phyloP scores from a whole-genome alignment of 1,140 invertebrate species.

The Macrotrachela quadricornifera region DNA sequence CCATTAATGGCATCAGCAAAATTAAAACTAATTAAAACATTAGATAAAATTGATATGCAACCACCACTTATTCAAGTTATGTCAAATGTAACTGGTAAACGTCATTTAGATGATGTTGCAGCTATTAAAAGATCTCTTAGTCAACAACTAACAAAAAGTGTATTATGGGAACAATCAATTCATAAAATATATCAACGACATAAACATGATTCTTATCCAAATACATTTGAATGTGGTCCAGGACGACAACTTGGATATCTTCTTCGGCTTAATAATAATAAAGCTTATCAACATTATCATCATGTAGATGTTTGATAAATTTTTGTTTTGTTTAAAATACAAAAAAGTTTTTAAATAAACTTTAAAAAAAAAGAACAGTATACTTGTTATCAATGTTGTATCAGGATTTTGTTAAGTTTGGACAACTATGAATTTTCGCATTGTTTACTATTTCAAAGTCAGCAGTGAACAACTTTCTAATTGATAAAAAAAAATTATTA shows the following conservation, averaged over 20 bases:
- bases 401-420: too few species aligned
- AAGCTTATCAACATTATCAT: constrained; percentile 36
- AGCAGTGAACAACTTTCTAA: too few species aligned
- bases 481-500: too few species aligned
- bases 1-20: constrained; percentile 56
- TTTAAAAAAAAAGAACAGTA: too few species aligned
- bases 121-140: constrained; percentile 33
- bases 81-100: too few species aligned
- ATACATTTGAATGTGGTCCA: constrained; percentile 66
- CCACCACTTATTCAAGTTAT: constrained; percentile 39
- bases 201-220: constrained; percentile 44
- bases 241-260: constrained; percentile 48
- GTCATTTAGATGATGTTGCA: too few species aligned
- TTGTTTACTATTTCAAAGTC: too few species aligned
- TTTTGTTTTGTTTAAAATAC: too few species aligned
- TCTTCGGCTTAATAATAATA: constrained; percentile 55
- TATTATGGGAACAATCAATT: constrained; percentile 54
- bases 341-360: too few species aligned
- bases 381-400: too few species aligned
- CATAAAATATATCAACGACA: constrained; percentile 7
- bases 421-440: too few species aligned
- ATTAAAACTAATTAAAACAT: constrained; percentile 41
- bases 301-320: constrained; percentile 19
- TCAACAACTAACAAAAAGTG: constrained; percentile 49
- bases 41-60: constrained; percentile 40